phyloP scores from a whole-genome alignment of 2,113 vertebrate species.

The Ptyas mucosa region DNA sequence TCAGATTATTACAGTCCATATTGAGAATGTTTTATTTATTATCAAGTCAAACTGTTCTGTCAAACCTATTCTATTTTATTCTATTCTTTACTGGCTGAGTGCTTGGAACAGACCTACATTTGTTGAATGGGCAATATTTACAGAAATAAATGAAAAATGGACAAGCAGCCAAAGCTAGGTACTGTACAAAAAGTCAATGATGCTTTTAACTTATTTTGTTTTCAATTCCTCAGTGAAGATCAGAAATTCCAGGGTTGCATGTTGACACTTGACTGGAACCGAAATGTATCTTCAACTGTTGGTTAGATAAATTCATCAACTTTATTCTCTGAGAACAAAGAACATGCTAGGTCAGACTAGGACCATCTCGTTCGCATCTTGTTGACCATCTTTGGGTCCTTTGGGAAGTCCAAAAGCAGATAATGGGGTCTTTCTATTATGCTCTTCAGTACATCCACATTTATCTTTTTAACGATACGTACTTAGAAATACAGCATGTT shows the following conservation, averaged over 20 bases:
- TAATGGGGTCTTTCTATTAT: background rate
- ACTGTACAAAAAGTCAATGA: background rate
- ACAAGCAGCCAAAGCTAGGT: background rate
- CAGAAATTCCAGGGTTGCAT: background rate
- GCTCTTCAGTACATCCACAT: background rate
- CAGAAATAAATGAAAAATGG: background rate
- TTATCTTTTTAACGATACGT: background rate
- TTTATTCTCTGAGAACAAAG: background rate
- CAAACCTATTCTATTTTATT: background rate
- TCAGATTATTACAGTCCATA: constrained; percentile 27
- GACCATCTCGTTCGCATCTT: background rate
- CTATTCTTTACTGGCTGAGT: background rate
- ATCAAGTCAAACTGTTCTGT: constrained; percentile 7
- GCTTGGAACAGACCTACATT: background rate
- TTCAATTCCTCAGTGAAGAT: background rate
- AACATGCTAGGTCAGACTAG: background rate
- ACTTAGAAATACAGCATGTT: background rate
- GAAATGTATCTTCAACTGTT: background rate
- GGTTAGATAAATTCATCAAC: background rate
- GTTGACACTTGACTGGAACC: background rate
- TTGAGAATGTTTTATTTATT: constrained; percentile 28
- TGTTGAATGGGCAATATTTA: background rate
- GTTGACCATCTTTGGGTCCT: background rate
- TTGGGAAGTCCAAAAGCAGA: background rate
- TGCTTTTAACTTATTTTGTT: background rate